Evolutionary conservation across 2,797 vertebrate genomes (phyloP).

Genomic region (Pteropus rufus): DNA sequence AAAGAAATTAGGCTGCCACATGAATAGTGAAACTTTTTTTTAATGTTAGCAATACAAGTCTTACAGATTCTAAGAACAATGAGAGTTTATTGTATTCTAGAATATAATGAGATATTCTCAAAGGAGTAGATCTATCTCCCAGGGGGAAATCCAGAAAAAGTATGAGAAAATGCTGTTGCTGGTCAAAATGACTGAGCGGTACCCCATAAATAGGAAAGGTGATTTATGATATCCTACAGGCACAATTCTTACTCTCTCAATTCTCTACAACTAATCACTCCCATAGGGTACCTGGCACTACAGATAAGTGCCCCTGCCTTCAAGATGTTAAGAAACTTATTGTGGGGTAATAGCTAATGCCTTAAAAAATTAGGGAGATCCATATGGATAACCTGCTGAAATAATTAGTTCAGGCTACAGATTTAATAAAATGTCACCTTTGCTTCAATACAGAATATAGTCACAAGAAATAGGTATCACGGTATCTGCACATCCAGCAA

Average conservation of each 20-base stretch:
- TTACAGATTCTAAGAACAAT: slow-evolving; percentile 9
- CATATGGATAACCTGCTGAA: not conserved
- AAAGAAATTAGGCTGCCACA: not conserved
- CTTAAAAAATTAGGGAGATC: not conserved
- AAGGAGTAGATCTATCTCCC: not conserved
- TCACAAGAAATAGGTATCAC: not conserved
- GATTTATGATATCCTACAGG: not conserved
- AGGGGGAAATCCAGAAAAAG: not conserved
- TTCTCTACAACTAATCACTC: not conserved
- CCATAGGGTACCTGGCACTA: not conserved
- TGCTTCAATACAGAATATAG: not conserved
- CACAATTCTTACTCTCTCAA: not conserved
- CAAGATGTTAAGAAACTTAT: not conserved
- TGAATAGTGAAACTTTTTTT: not conserved
- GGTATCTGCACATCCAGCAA: not conserved
- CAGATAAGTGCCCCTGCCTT: not conserved
- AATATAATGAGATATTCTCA: not conserved
- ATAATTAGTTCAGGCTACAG: not conserved
- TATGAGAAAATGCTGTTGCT: not conserved
- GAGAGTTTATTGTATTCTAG: not conserved
- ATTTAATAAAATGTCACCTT: not conserved
- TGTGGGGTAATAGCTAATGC: not conserved
- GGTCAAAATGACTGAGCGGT: not conserved
- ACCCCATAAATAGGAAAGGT: not conserved
- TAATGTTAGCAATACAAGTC: not conserved